Percentiles rank a stretch among this genome's conserved stretches.
phyloP scores from a whole-genome alignment of 2,797 vertebrate genomes.

The Paramormyrops hopkinsi region DNA sequence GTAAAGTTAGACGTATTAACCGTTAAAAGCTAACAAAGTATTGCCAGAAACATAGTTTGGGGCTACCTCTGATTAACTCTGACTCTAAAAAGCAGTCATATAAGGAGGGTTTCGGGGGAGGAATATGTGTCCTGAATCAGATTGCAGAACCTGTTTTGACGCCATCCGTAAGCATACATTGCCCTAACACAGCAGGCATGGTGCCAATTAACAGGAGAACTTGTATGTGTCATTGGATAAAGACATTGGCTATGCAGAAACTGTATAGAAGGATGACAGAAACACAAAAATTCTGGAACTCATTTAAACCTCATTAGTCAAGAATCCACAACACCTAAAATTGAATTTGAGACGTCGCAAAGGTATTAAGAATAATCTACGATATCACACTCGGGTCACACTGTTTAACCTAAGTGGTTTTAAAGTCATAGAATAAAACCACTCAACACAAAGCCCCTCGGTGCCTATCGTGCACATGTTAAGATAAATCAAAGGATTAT shows the following conservation, averaged over 20 bases:
- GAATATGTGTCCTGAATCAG: neutral
- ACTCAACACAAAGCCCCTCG: neutral
- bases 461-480: neutral
- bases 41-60: neutral
- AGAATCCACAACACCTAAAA: neutral
- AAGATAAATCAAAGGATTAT: neutral
- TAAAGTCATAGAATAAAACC: slow-evolving; percentile 2
- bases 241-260: neutral
- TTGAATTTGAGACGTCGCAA: neutral
- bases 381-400: neutral
- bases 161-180: neutral
- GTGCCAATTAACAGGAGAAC: neutral
- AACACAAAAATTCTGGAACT: neutral
- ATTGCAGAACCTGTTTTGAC: no score
- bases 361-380: neutral
- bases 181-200: neutral
- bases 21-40: neutral
- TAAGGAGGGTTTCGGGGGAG: neutral
- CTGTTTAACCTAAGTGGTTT: neutral
- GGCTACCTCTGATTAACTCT: neutral
- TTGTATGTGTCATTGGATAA: neutral
- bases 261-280: neutral
- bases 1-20: neutral
- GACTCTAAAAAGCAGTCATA: neutral
- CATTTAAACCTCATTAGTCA: neutral